Evolutionary conservation across 2,888 invertebrate genomes (phyloP), one percentile per base, ranked within the genome.

Genomic region (Uropetala carovei): DNA sequence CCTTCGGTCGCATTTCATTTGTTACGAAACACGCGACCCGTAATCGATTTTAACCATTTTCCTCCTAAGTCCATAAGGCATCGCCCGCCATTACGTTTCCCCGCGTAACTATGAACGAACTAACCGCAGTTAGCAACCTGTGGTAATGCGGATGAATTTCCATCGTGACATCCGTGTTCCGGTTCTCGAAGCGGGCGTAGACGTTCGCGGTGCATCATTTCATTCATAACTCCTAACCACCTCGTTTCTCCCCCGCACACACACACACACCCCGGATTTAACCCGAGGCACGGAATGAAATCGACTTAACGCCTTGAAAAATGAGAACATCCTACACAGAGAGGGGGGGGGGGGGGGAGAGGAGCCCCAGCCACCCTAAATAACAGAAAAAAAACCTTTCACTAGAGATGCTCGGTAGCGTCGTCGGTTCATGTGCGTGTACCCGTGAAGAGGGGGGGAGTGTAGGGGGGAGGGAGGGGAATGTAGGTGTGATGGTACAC

Each of bases 191-290:
- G 2, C 16, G 83, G 57, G n/a, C 22, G 75, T 18, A 11, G 75
- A n/a, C n/a, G 3, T 75, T n/a, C 43, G 60, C 7, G 60, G 86
- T 27, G 59, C 30, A 16, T 13, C 60, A 16, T 57, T 86, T 86
- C 60, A 86, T 86, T 60, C 59, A 59, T 59, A 59, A 59, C 86
- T 86, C 59, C 86, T 30, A 16, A 30, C 30, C 9, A 60, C 60
- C n/a, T 0, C n/a, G 18, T 68, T n/a, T n/a, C 22, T 43, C 43
- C 43, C 43, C 43, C 43, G 43, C 43, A 43, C 1, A 43, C 43
- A 43, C 43, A 43, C 43, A 43, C n/a, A n/a, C n/a, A 8, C 16
- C 13, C 7, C 68, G 22, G 22, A 68, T 68, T 68, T 18, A 0
- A 18, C 9, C 22, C n/a, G 18, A n/a, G 22, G n/a, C 4, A 68